phyloP scores from a whole-genome alignment of 1,140 invertebrate species.

The Zaprionus capensis region DNA sequence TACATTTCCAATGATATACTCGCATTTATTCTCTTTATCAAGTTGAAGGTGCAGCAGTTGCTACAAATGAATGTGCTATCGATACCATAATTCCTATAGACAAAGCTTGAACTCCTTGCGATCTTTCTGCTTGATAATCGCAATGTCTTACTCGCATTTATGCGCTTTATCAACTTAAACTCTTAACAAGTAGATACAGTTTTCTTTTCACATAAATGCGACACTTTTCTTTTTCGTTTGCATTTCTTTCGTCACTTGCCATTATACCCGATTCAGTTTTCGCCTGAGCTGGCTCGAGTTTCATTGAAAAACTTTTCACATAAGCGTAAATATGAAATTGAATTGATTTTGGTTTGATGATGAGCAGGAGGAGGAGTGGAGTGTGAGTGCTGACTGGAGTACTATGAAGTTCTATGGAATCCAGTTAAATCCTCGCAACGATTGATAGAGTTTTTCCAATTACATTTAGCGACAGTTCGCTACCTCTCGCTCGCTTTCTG shows the following conservation, averaged over 20 bases:
- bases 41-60: too few species aligned
- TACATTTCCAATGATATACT: not conserved
- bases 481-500: not conserved
- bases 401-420: constrained; percentile 3
- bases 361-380: not conserved
- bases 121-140: not conserved
- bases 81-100: too few species aligned
- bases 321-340: constrained; percentile 64
- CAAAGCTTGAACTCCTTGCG: too few species aligned
- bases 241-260: constrained; percentile 15
- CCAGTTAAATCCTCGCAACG: constrained; percentile 20
- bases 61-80: too few species aligned
- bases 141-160: not conserved
- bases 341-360: constrained; percentile 64
- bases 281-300: constrained; percentile 44
- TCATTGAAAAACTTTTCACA: constrained; percentile 73
- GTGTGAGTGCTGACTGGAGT: not conserved
- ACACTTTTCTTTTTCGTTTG: constrained; percentile 15
- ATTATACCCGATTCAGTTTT: constrained; percentile 12
- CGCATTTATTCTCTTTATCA: too few species aligned
- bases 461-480: constrained; percentile 35
- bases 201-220: not conserved
- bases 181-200: not conserved
- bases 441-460: constrained; percentile 49
- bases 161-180: not conserved